Conservation (phyloP, 37 sponge, comb jelly and placozoan genomes). For the Eunapius fragilis region DNA sequence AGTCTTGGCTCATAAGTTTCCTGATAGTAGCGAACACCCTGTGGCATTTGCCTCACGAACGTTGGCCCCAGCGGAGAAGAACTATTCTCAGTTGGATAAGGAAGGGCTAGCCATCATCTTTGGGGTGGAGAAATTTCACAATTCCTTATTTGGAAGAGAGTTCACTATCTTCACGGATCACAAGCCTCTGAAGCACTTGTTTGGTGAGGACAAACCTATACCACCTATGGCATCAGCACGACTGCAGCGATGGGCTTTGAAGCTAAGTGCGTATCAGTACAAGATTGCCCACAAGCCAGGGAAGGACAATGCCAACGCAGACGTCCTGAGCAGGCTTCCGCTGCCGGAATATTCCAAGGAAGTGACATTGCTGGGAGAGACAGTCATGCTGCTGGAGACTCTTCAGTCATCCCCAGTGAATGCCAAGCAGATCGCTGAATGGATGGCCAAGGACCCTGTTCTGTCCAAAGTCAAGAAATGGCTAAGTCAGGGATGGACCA, state of each 20-base stretch:
- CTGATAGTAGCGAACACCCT: slow-evolving; percentile 29
- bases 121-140: slow-evolving; percentile 5
- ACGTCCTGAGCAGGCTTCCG: slow-evolving; percentile 33
- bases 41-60: slow-evolving; percentile 39
- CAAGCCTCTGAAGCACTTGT: slow-evolving; percentile 26
- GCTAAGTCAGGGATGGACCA: background rate
- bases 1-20: slow-evolving; percentile 19
- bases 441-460: slow-evolving; percentile 6
- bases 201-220: slow-evolving; percentile 7
- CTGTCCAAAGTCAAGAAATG: background rate
- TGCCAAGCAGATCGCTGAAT: background rate
- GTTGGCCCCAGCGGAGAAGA: slow-evolving; percentile 2
- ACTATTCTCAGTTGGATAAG: slow-evolving; percentile 36
- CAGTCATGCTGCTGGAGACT: background rate
- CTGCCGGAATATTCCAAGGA: slow-evolving; percentile 18
- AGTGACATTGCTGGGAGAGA: slow-evolving; percentile 25
- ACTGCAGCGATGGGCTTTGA: slow-evolving; percentile 40
- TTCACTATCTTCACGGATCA: slow-evolving; percentile 14
- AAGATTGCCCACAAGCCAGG: slow-evolving; percentile 23
- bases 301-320: slow-evolving; percentile 17
- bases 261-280: slow-evolving; percentile 14
- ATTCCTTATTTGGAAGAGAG: slow-evolving; percentile 16
- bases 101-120: slow-evolving; percentile 24
- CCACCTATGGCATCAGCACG: slow-evolving; percentile 22
- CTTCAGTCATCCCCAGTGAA: slow-evolving; percentile 14